Base-by-base conservation (phyloP, 2,113 vertebrate species). In the Blennius ocellaris region DNA sequence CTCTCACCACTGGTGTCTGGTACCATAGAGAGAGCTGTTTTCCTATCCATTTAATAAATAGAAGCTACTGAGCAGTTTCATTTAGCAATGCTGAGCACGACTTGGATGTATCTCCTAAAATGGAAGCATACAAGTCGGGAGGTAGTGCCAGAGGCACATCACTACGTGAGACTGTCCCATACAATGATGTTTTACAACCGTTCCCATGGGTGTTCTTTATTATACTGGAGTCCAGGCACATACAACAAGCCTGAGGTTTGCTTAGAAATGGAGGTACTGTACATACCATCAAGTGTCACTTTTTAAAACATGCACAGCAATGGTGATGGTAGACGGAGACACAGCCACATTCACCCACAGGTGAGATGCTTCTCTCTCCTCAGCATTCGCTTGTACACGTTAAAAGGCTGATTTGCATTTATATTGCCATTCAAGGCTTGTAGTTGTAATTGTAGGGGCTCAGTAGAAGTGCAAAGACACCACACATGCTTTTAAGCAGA, bases 371-470 rank as follows among this genome's bases (percentile, higher is more conserved):
- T 30, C 55, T 57, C 48, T 55, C 59, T 81, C 51, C 58, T 57
- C 47, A 68, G 54, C 84, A 90, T 88, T 83, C 77, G 79, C 71
- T 75, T 75, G 71, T 83, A 84, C 76, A 87, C 82, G 77, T 90
- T 87, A 88, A 92, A 93, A 90, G 82, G 30, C 76, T 88, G 69
- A 93, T 93, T 93, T 91, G 90, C 92, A 93, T 93, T 93, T 92
- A 90, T 92, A 92, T 92, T 87, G 78, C 89, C 73, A 74, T 80
- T 88, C 80, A 78, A 68, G 64, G 66, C 77, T 89, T 70, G 54
- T 65, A 84, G 82, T 64, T 68, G 59, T 92, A 91, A 93, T 87
- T 83, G 88, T 54, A 39, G 66, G 73, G 61, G 72, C 76, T 75
- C 58, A 45, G 60, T 54, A 53, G 71, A 76, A 80, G 80, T 78